Conservation (phyloP, 2,888 invertebrate species). For the Auanema freiburgensis region DNA sequence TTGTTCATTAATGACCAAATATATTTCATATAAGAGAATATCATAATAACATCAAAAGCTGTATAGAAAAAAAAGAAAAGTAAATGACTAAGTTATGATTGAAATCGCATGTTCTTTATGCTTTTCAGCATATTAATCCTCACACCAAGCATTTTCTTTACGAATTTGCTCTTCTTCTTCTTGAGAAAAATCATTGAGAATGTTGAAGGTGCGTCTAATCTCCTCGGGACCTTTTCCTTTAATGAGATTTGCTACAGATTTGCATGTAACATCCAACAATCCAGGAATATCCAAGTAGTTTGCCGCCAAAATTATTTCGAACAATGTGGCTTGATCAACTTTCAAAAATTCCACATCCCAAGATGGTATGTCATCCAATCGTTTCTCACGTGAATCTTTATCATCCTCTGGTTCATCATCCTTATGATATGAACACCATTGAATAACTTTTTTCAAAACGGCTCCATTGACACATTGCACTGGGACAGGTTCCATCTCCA, state of each 20-base stretch:
- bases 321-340: constrained; percentile 93
- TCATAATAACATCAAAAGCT: too few relatives aligned
- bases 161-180: constrained; percentile 83
- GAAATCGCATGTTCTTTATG: background rate
- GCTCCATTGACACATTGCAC: constrained; percentile 95
- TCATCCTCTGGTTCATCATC: constrained; percentile 88
- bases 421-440: constrained; percentile 70
- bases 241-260: constrained; percentile 73
- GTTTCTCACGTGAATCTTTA: constrained; percentile 93
- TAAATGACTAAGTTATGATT: too few relatives aligned
- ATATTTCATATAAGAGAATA: too few relatives aligned
- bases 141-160: constrained; percentile 63
- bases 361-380: constrained; percentile 97
- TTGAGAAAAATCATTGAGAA: constrained; percentile 73
- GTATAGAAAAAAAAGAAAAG: too few relatives aligned
- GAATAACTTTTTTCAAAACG: constrained; percentile 81
- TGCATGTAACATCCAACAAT: constrained; percentile 93
- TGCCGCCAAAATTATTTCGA: constrained; percentile 81
- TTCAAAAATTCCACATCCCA: constrained; percentile 99
- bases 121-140: constrained; percentile 58
- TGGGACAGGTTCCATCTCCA: constrained; percentile 68
- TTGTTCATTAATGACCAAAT: too few relatives aligned
- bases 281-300: constrained; percentile 53
- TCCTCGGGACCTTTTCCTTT: constrained; percentile 71
- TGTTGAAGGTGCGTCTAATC: constrained; percentile 70